Conservation (phyloP, 2,888 invertebrate species). For the Dioctria linearis region DNA sequence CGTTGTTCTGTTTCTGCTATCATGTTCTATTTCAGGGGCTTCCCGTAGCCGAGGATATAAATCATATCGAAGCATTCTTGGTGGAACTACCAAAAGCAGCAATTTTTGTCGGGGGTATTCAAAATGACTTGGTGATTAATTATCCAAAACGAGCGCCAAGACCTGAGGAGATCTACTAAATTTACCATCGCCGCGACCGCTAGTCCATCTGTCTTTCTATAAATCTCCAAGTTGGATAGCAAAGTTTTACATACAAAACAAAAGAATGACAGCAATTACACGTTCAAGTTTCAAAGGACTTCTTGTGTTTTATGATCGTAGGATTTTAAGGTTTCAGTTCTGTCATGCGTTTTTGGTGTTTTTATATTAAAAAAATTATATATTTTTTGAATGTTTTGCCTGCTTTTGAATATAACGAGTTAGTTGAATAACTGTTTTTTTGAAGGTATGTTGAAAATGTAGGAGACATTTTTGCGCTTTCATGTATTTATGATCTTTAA, state of each 20-base stretch:
- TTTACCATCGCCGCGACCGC: background rate
- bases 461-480: background rate
- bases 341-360: constrained; percentile 30
- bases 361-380: background rate
- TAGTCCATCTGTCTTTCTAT: constrained; percentile 1
- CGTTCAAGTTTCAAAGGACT: background rate
- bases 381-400: constrained; percentile 26
- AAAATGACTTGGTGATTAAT: constrained; percentile 66
- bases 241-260: background rate
- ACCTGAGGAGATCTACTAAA: constrained; percentile 36
- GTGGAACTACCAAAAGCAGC: constrained; percentile 68
- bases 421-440: constrained; percentile 5
- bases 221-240: constrained; percentile 4
- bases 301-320: background rate
- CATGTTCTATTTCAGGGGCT: constrained; percentile 65
- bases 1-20: constrained; percentile 20
- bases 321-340: background rate
- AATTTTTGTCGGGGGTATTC: constrained; percentile 67
- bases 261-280: background rate
- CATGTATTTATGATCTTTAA: background rate
- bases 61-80: constrained; percentile 69
- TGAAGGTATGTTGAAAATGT: constrained; percentile 19
- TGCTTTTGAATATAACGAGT: constrained; percentile 19
- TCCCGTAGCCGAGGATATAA: constrained; percentile 67
- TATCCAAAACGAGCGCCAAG: constrained; percentile 60